phyloP scores from a whole-genome alignment of 2,113 vertebrate species.

The Amphiprion ocellaris region DNA sequence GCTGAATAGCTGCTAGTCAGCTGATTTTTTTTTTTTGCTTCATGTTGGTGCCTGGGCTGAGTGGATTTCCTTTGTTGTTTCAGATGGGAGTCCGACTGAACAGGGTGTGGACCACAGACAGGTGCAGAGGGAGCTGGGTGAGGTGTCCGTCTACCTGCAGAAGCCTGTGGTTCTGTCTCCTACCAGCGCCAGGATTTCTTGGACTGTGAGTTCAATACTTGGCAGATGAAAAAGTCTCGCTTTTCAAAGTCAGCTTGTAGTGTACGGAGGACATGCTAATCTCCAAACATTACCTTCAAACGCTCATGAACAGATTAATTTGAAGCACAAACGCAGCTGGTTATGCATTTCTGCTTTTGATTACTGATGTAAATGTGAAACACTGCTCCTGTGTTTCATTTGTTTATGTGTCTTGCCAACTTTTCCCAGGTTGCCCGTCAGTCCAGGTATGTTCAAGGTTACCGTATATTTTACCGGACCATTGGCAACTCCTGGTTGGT shows the following conservation, averaged over 20 bases:
- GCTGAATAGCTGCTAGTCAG: slow-evolving; percentile 30
- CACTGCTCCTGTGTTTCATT: background rate
- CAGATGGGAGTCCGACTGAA: slow-evolving; percentile 94
- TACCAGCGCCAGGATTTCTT: slow-evolving; percentile 92
- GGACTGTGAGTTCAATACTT: slow-evolving; percentile 89
- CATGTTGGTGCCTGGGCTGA: background rate
- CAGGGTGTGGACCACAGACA: slow-evolving; percentile 94
- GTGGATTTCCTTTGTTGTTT: slow-evolving; percentile 37
- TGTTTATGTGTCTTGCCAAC: slow-evolving; percentile 15
- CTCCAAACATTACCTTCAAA: slow-evolving; percentile 48
- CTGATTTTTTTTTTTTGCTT: slow-evolving; percentile 16
- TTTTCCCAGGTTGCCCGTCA: slow-evolving; percentile 87
- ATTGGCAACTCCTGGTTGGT: slow-evolving; percentile 87
- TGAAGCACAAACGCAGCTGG: slow-evolving; percentile 10
- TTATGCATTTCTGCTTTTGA: slow-evolving; percentile 1
- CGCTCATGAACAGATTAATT: slow-evolving; percentile 34
- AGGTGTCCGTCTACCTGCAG: slow-evolving; percentile 92
- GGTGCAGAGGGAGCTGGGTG: slow-evolving; percentile 94
- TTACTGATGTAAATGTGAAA: slow-evolving; percentile 18
- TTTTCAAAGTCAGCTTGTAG: slow-evolving; percentile 42
- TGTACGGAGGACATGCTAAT: slow-evolving; percentile 47
- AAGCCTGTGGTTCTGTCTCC: slow-evolving; percentile 91
- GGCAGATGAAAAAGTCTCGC: slow-evolving; percentile 19
- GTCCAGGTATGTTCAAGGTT: slow-evolving; percentile 90
- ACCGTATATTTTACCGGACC: slow-evolving; percentile 90